phyloP scores from a whole-genome alignment of 2,797 vertebrate genomes.

The Pogonophryne albipinna region DNA sequence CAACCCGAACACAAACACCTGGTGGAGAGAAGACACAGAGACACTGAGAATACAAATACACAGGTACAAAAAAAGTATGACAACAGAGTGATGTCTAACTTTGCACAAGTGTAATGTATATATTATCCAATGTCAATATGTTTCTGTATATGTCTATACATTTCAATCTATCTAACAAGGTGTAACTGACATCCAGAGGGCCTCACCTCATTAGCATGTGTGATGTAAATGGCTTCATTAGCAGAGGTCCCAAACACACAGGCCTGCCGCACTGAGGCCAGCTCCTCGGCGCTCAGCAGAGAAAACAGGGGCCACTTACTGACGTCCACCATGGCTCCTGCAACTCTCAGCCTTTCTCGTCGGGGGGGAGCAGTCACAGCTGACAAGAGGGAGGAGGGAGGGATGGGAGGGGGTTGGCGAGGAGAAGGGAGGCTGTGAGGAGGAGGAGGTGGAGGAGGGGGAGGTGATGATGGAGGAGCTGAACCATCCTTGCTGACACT shows the following conservation, averaged over 20 bases:
- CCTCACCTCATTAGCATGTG: constrained; percentile 90
- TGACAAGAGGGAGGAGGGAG: constrained; percentile 29
- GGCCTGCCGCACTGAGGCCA: constrained; percentile 89
- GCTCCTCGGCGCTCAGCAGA: constrained; percentile 89
- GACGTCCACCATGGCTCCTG: constrained; percentile 91
- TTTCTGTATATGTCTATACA: no score
- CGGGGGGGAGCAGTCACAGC: constrained; percentile 31
- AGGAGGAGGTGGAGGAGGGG: constrained; percentile 25
- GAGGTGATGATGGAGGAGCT: constrained; percentile 31
- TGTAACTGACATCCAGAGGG: neutral
- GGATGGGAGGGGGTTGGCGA: constrained; percentile 8
- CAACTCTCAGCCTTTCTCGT: constrained; percentile 14
- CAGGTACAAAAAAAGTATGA: no score
- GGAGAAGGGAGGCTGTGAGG: constrained; percentile 28
- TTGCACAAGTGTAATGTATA: no score
- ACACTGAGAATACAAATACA: neutral
- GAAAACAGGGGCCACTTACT: constrained; percentile 96
- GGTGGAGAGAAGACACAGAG: neutral
- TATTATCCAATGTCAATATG: no score
- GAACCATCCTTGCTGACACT: constrained; percentile 63
- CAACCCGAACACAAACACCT: constrained; percentile 93
- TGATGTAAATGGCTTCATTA: constrained; percentile 93
- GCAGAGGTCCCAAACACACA: constrained; percentile 93
- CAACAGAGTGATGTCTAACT: no score
- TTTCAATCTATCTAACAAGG: neutral